A percentile compares a stretch with the other conserved stretches of the same genome.
These are phyloP conservation scores for Urosaurus nigricauda DNA, from an alignment of 2,797 vertebrate genomes.

Conservation along the genomic window DNA sequence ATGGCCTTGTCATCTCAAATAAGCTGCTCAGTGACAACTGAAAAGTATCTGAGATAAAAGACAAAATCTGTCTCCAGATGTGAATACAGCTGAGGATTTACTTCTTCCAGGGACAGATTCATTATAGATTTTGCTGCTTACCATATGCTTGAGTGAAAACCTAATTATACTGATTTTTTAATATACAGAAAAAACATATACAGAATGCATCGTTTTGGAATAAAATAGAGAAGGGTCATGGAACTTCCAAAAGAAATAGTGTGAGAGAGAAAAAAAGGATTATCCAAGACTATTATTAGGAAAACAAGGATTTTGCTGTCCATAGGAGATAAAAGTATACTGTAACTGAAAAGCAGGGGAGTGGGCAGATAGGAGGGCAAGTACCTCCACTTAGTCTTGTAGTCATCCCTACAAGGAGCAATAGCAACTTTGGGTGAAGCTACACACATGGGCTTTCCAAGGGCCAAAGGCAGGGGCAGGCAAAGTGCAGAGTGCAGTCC, in stretches of 20 bases:
- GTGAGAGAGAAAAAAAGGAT: neutral
- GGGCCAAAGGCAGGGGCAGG: no score
- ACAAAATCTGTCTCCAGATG: neutral
- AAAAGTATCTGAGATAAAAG: neutral
- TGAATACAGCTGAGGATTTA: conserved; percentile 11
- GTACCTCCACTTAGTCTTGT: neutral
- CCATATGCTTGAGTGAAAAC: neutral
- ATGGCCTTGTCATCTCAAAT: neutral
- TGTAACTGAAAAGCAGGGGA: neutral
- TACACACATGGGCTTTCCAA: neutral
- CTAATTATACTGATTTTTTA: neutral
- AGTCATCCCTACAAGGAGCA: neutral
- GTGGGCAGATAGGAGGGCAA: neutral
- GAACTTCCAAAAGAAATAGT: neutral
- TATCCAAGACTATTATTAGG: neutral
- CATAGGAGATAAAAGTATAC: neutral
- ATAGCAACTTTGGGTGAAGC: neutral
- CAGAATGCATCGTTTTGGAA: neutral
- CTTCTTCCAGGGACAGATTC: neutral
- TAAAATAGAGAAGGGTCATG: neutral
- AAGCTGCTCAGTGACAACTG: conserved; percentile 13
- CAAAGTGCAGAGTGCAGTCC: no score
- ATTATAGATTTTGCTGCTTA: neutral
- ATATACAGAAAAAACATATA: neutral
- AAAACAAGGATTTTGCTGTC: neutral